A percentile compares a stretch with the other conserved stretches of the same genome.
These are phyloP conservation scores for Sitta europaea DNA, from an alignment of 2,113 vertebrate genomes.

Conservation along the genomic window DNA sequence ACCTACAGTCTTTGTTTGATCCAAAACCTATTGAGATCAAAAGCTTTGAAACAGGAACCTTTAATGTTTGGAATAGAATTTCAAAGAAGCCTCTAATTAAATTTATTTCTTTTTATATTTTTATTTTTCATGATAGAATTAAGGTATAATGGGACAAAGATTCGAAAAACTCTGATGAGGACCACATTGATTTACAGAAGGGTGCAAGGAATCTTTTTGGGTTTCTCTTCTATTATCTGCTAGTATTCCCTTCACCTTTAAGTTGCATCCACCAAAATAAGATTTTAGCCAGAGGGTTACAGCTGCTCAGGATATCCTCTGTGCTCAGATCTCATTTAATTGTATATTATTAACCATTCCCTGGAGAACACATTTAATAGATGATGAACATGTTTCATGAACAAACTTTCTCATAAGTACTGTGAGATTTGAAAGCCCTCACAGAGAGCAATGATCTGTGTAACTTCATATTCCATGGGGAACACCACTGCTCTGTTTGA, in stretches of 20 bases:
- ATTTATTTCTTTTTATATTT: background rate
- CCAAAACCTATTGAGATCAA: background rate
- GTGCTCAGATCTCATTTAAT: conserved; percentile 47
- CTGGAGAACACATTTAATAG: conserved; percentile 29
- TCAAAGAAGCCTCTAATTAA: background rate
- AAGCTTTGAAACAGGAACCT: background rate
- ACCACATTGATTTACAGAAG: background rate
- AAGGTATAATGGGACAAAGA: background rate
- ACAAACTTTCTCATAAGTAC: conserved; percentile 18
- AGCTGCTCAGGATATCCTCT: background rate
- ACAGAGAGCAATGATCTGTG: conserved; percentile 30
- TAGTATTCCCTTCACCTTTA: conserved; percentile 14
- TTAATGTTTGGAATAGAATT: background rate
- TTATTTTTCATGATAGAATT: background rate
- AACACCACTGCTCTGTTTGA: background rate
- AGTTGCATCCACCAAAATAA: conserved; percentile 14
- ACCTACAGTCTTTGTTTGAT: background rate
- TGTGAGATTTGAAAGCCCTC: background rate
- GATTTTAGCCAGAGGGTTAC: background rate
- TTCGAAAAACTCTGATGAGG: background rate
- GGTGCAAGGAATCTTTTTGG: background rate
- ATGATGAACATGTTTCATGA: background rate
- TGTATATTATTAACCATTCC: conserved; percentile 29
- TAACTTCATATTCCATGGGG: background rate
- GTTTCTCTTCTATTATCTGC: background rate